phyloP scores from a whole-genome alignment of 2,888 invertebrate genomes.

The Dilophus febrilis region DNA sequence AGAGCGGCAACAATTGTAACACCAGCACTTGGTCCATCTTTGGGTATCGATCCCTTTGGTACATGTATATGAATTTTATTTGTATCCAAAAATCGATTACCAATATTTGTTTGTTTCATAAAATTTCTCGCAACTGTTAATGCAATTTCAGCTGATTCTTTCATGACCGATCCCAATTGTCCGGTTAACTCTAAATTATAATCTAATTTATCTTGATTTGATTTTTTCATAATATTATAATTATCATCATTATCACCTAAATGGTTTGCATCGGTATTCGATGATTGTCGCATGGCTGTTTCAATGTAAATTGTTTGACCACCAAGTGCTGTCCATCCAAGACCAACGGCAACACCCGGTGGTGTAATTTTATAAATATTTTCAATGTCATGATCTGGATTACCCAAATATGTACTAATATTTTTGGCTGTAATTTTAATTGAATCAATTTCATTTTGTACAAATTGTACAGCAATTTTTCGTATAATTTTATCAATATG shows the following conservation, averaged over 20 bases:
- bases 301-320: slow-evolving; percentile 96
- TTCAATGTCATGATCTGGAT: slow-evolving; percentile 90
- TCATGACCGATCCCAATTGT: slow-evolving; percentile 97
- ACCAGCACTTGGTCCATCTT: slow-evolving; percentile 97
- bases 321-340: slow-evolving; percentile 99
- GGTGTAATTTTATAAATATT: slow-evolving; percentile 91
- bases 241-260: too few relatives aligned
- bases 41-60: slow-evolving; percentile 97
- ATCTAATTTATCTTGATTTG: slow-evolving; percentile 27
- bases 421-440: slow-evolving; percentile 51
- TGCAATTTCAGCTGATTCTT: slow-evolving; percentile 84
- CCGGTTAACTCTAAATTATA: slow-evolving; percentile 80
- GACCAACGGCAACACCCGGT: slow-evolving; percentile 92
- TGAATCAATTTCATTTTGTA: slow-evolving; percentile 56
- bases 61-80: slow-evolving; percentile 92
- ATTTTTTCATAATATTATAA: too few relatives aligned
- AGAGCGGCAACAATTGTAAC: slow-evolving; percentile 90
- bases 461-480: slow-evolving; percentile 90
- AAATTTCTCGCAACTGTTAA: slow-evolving; percentile 84
- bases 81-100: slow-evolving; percentile 61
- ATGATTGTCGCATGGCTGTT: slow-evolving; percentile 44
- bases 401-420: slow-evolving; percentile 77
- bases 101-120: slow-evolving; percentile 39
- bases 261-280: slow-evolving; percentile 1
- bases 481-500: slow-evolving; percentile 96